phyloP scores from a whole-genome alignment of 1,140 invertebrate genomes.

The Linepithema humile region DNA sequence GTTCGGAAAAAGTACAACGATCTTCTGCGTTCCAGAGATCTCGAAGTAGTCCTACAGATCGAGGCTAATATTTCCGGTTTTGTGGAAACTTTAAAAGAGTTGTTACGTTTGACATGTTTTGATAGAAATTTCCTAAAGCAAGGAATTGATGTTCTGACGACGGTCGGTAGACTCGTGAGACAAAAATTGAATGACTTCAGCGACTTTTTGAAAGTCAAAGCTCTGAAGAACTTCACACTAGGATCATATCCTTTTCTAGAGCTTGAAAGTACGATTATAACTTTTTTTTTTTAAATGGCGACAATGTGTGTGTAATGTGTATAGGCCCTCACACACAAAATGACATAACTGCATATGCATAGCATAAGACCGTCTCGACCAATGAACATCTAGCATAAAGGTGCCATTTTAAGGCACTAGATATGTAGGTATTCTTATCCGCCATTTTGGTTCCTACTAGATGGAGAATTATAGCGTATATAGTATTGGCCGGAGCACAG shows the following conservation, averaged over 20 bases:
- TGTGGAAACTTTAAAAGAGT: constrained; percentile 86
- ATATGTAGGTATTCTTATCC: too few species aligned
- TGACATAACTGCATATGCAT: too few species aligned
- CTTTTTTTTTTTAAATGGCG: not conserved
- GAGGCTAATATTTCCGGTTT: constrained; percentile 87
- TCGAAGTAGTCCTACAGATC: constrained; percentile 87
- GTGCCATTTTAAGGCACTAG: too few species aligned
- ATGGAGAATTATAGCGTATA: too few species aligned
- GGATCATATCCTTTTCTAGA: constrained; percentile 88
- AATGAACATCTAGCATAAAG: too few species aligned
- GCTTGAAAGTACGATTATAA: constrained; percentile 5
- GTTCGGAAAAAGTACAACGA: constrained; percentile 88
- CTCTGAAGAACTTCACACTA: constrained; percentile 90
- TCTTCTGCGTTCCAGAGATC: constrained; percentile 86
- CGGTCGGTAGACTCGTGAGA: constrained; percentile 80
- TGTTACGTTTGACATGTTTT: constrained; percentile 87
- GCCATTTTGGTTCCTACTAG: too few species aligned
- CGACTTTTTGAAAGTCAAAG: constrained; percentile 91
- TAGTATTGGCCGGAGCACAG: too few species aligned
- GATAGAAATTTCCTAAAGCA: constrained; percentile 85
- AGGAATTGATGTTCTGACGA: constrained; percentile 77
- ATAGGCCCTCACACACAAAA: too few species aligned
- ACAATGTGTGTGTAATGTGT: too few species aligned
- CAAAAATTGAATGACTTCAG: constrained; percentile 85
- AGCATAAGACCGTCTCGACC: too few species aligned